Evolutionary conservation across 2,888 invertebrate genomes (phyloP).

Genomic region (Meta bourneti): DNA sequence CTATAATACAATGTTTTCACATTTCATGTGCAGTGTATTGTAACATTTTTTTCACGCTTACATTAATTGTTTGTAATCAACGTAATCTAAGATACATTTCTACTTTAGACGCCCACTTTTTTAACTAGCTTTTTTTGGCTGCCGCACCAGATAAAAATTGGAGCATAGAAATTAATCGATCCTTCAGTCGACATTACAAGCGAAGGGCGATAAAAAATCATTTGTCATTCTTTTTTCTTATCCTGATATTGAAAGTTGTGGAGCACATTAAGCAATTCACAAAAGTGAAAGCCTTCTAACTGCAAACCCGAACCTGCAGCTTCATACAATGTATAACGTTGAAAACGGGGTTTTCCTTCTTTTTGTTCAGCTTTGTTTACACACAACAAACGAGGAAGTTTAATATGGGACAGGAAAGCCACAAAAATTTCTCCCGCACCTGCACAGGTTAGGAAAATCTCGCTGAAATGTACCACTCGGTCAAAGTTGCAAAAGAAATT

Average conservation of each 20-base stretch:
- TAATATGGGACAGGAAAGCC: conserved; percentile 62
- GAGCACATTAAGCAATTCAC: not conserved
- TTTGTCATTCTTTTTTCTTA: not conserved
- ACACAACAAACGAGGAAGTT: conserved; percentile 51
- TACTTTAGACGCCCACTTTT: no score
- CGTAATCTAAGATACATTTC: no score
- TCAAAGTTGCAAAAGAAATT: conserved; percentile 9
- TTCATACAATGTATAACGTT: not conserved
- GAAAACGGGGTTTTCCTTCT: conserved; percentile 43
- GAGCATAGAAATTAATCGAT: not conserved
- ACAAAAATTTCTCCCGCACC: conserved; percentile 40
- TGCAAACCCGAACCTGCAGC: not conserved
- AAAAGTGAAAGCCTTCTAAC: conserved; percentile 34
- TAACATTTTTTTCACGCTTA: no score
- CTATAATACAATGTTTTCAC: no score
- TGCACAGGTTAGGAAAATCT: conserved; percentile 33
- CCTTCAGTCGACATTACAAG: no score
- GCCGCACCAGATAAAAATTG: not conserved
- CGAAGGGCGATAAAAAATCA: not conserved
- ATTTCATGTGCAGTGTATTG: no score
- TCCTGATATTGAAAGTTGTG: not conserved
- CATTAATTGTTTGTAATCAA: no score
- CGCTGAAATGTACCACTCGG: not conserved
- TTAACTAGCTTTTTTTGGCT: not conserved
- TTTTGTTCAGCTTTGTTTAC: conserved; percentile 44